Base-by-base conservation (phyloP, 2,888 invertebrate genomes). In the Lochmaea capreae region DNA sequence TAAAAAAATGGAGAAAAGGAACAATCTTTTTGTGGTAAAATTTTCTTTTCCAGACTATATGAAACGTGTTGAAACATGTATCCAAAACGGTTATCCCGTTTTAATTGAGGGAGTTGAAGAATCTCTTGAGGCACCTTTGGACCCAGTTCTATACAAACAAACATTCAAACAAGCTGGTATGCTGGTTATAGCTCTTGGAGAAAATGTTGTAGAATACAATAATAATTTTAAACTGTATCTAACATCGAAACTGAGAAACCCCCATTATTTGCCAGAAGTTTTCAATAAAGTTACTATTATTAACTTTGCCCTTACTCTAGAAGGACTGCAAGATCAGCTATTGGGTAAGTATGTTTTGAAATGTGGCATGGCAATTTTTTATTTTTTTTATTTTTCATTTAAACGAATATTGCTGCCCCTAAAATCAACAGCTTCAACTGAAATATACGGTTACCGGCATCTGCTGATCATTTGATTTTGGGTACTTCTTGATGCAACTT, bases 221-320 rank as follows among this genome's bases (percentile, higher is more conserved):
- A 89, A 89, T 62, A 89, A 93, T 84, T 96, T 96, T 85, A 89
- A 92, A 78, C 88, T 96, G 71, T 95, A 95, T 85, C 91, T 95
- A 87, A 95, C 95, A 2, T 94, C 95, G 2, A 95, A 95, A 85
- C 87, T 95, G 62, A 90, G 94, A 74, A 96, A 96, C 87, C 96
- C 96, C 0, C 95, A 95, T 88, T 95, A 94, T 86, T 89, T 94
- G 70, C 95, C 96, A 0, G 95, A 96, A 88, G 90, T 95, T 1
- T 94, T 94, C 79, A 94, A 94, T 81, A 94, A 94, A 88, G 94
- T 95, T 0, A 94, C 94, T 0, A 87, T 96, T 57, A 92, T 96
- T 43, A 95, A 96, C 87, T 96, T 96, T 88, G 93, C 94, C 73
- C 89, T 96, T 65, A 95, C 95, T 1, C 90, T 93, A 78, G 93